A percentile compares a stretch with the other conserved stretches of the same genome.
phyloP scores from a whole-genome alignment of 2,113 vertebrate genomes.

The Apodemus sylvaticus region DNA sequence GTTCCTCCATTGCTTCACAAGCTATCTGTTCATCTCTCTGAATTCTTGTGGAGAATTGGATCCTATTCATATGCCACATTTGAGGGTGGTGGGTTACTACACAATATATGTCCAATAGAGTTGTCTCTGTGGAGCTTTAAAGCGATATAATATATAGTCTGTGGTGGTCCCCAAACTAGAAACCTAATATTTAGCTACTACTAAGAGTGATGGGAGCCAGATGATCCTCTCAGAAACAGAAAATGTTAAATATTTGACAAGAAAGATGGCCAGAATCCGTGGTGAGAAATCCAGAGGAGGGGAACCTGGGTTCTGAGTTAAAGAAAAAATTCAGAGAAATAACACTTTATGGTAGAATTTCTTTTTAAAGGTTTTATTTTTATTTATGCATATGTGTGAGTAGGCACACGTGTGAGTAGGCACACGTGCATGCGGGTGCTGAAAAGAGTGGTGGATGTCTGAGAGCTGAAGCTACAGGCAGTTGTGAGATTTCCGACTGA shows the following conservation, averaged over 20 bases:
- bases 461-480: neutral
- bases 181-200: neutral
- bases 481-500: neutral
- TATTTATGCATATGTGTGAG: neutral
- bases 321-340: neutral
- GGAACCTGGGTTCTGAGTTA: neutral
- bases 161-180: neutral
- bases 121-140: too few species aligned
- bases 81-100: neutral
- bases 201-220: neutral
- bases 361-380: neutral
- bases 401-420: neutral
- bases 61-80: neutral
- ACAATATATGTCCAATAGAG: too few species aligned
- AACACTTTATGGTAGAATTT: too few species aligned
- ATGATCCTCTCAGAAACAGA: neutral
- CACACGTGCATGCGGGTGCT: too few species aligned
- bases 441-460: neutral
- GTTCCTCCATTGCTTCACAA: neutral
- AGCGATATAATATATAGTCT: neutral
- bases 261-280: neutral
- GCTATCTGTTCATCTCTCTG: neutral
- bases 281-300: neutral
- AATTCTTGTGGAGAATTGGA: neutral
- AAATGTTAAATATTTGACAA: neutral